A percentile compares a stretch with the other conserved stretches of the same genome.
Conservation (phyloP, 2,888 invertebrate genomes). For the Ennomos erosarius region DNA sequence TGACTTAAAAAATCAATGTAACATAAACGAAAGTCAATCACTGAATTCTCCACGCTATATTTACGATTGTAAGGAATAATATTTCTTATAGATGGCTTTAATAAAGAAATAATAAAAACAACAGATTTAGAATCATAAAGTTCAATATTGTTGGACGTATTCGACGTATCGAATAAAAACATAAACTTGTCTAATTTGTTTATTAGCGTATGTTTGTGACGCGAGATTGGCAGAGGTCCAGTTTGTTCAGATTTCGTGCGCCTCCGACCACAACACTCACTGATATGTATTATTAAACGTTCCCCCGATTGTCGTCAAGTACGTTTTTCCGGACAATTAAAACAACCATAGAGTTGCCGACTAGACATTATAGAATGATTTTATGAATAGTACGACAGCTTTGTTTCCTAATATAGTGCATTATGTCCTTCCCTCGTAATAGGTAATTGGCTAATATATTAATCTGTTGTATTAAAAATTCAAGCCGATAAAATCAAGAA, state of each 20-base stretch:
- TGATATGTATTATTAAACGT: conserved; percentile 28
- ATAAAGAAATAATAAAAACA: conserved; percentile 5
- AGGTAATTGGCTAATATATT: no score
- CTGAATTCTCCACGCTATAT: neutral
- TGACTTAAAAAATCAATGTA: conserved; percentile 12
- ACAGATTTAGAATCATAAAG: conserved; percentile 3
- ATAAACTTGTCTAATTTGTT: conserved; percentile 17
- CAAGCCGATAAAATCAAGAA: no score
- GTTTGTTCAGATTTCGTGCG: conserved; percentile 18
- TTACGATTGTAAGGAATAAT: neutral
- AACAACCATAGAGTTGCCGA: conserved; percentile 15
- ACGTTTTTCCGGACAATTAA: conserved; percentile 26
- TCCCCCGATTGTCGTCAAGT: conserved; percentile 25
- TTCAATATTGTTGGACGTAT: conserved; percentile 7
- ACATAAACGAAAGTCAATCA: neutral
- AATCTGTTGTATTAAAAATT: no score
- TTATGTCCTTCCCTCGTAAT: no score
- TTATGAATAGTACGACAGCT: neutral
- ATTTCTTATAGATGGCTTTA: neutral
- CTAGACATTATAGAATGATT: neutral
- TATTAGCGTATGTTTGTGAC: conserved; percentile 12
- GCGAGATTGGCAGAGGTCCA: conserved; percentile 28
- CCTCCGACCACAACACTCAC: conserved; percentile 11
- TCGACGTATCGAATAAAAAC: conserved; percentile 15
- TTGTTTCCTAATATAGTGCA: no score